Evolutionary conservation across 2,113 vertebrate species (phyloP).

Genomic region (Pungitius pungitius): DNA sequence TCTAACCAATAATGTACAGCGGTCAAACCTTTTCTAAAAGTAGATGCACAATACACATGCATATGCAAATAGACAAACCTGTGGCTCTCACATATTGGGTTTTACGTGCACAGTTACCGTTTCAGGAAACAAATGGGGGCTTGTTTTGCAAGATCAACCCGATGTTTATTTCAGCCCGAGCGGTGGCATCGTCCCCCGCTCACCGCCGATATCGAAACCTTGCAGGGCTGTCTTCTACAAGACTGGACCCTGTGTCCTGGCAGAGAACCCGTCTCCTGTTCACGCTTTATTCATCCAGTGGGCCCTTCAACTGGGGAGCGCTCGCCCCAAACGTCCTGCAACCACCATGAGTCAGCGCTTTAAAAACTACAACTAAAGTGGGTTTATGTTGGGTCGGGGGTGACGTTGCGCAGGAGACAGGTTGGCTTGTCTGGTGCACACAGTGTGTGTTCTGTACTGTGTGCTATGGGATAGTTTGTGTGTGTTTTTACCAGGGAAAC

Average conservation of each 20-base stretch:
- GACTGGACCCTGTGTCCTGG: slow-evolving; percentile 61
- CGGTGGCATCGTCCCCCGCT: neutral
- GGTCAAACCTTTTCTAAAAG: slow-evolving; percentile 11
- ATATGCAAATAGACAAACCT: slow-evolving; percentile 6
- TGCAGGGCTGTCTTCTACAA: slow-evolving; percentile 22
- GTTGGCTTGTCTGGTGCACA: slow-evolving; percentile 34
- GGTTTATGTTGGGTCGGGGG: slow-evolving; percentile 40
- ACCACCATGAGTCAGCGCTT: slow-evolving; percentile 48
- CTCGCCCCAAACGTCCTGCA: slow-evolving; percentile 15
- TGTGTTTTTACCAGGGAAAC: slow-evolving; percentile 51
- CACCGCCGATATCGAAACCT: slow-evolving; percentile 54
- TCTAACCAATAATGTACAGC: neutral
- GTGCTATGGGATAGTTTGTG: slow-evolving; percentile 46
- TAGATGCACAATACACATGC: slow-evolving; percentile 11
- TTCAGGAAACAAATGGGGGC: slow-evolving; percentile 53
- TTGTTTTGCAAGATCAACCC: slow-evolving; percentile 40
- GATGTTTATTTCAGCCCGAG: slow-evolving; percentile 57
- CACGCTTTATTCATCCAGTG: slow-evolving; percentile 37
- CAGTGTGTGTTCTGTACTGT: slow-evolving; percentile 43
- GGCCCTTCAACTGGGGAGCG: slow-evolving; percentile 23
- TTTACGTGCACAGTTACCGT: slow-evolving; percentile 48
- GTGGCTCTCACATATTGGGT: slow-evolving; percentile 29
- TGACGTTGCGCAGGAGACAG: slow-evolving; percentile 10
- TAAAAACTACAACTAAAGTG: slow-evolving; percentile 50
- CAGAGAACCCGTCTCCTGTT: slow-evolving; percentile 59